Evolutionary conservation across 2,888 invertebrate genomes (phyloP).

Genomic region (Galeopsomyia nigrocyanea): DNA sequence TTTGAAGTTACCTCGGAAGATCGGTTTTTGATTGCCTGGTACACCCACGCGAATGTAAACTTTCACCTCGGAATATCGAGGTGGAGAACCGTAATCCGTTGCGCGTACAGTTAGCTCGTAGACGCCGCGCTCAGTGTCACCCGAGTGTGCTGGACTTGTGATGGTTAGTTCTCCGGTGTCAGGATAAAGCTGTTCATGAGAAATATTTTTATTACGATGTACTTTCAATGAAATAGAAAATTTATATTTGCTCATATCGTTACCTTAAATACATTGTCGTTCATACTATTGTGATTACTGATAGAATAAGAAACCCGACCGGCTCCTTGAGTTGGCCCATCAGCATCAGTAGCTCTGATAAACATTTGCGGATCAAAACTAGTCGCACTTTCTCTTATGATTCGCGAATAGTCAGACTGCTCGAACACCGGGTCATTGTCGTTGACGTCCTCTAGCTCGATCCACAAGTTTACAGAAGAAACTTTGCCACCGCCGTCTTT

Average conservation of each 20-base stretch:
- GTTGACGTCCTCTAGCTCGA: conserved; percentile 82
- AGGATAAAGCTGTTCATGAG: conserved; percentile 71
- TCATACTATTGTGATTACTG: conserved; percentile 78
- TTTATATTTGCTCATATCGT: background rate
- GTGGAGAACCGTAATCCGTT: conserved; percentile 80
- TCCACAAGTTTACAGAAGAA: conserved; percentile 78
- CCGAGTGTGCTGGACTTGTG: conserved; percentile 76
- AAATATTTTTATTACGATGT: background rate
- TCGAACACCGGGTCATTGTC: conserved; percentile 84
- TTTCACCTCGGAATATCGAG: conserved; percentile 76
- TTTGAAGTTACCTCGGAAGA: conserved; percentile 82
- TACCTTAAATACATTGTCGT: conserved; percentile 70
- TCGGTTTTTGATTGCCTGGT: conserved; percentile 84
- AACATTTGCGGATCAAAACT: conserved; percentile 85
- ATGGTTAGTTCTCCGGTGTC: conserved; percentile 81
- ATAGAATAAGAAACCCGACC: conserved; percentile 78
- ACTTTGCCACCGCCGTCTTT: conserved; percentile 84
- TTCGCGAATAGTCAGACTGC: conserved; percentile 78
- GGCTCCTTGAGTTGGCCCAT: conserved; percentile 81
- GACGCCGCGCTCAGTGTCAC: conserved; percentile 82
- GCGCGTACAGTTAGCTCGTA: conserved; percentile 79
- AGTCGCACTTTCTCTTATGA: conserved; percentile 82
- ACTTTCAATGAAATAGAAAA: too few relatives aligned
- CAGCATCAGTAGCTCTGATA: conserved; percentile 82
- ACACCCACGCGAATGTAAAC: conserved; percentile 83